A percentile compares a stretch with the other conserved stretches of the same genome.
Conservation (phyloP, 2,113 vertebrate genomes). For the Notechis scutatus region DNA sequence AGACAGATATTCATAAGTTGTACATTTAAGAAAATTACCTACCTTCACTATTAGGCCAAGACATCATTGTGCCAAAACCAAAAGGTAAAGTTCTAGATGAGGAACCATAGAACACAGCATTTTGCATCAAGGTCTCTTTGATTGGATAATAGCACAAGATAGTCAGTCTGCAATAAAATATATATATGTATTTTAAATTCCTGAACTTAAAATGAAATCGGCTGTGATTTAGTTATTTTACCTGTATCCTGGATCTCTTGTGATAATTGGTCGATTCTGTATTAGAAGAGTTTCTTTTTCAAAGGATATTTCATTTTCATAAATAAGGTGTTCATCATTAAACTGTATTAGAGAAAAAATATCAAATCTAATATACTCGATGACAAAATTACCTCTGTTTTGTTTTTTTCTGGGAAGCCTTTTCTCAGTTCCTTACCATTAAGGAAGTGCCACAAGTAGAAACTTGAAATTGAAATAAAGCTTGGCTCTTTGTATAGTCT, state of each 20-base stretch:
- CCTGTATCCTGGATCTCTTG: conserved; percentile 62
- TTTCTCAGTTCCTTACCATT: conserved; percentile 42
- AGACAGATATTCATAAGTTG: not conserved
- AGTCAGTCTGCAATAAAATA: conserved; percentile 40
- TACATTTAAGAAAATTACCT: not conserved
- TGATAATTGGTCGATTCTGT: conserved; percentile 9
- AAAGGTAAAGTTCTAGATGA: conserved; percentile 6
- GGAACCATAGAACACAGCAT: conserved; percentile 6
- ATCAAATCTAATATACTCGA: conserved; percentile 19
- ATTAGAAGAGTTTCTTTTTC: conserved; percentile 58
- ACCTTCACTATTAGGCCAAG: conserved; percentile 43
- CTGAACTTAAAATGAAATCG: not conserved
- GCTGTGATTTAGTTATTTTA: conserved; percentile 17
- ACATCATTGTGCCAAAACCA: conserved; percentile 4
- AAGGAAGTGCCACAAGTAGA: conserved; percentile 58
- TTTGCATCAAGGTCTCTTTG: conserved; percentile 51
- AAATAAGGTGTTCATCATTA: conserved; percentile 59
- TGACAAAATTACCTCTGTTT: not conserved
- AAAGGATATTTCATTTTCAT: conserved; percentile 64
- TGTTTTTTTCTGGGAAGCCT: not conserved
- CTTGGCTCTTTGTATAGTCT: conserved; percentile 44
- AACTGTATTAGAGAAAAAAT: conserved; percentile 46
- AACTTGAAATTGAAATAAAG: conserved; percentile 62
- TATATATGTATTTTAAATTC: not conserved
- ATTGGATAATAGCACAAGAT: conserved; percentile 57